A percentile compares a stretch with the other conserved stretches of the same genome.
Conservation (phyloP, 2,113 vertebrate species). For the Scophthalmus maximus region DNA sequence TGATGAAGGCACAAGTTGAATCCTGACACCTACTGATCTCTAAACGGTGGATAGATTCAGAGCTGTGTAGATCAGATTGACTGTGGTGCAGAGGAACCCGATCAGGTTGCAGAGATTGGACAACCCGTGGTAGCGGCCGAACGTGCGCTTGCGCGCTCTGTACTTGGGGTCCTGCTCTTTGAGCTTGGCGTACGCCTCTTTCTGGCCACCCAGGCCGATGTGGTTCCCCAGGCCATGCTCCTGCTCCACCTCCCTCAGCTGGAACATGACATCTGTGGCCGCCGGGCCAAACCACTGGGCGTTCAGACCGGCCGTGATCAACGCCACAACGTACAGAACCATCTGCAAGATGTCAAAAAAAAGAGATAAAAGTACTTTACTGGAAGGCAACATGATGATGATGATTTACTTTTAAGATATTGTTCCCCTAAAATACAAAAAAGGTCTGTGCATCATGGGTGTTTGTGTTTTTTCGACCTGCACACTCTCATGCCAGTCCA, state of each 20-base stretch:
- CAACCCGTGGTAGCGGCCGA: slow-evolving; percentile 86
- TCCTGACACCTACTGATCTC: background rate
- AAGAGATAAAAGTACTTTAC: background rate
- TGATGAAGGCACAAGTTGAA: background rate
- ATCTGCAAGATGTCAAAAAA: slow-evolving; percentile 76
- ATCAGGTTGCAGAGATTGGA: slow-evolving; percentile 87
- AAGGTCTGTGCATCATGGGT: background rate
- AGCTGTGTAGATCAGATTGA: slow-evolving; percentile 84
- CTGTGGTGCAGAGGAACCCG: slow-evolving; percentile 84
- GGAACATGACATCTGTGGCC: slow-evolving; percentile 81
- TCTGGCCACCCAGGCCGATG: slow-evolving; percentile 75
- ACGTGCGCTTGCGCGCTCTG: slow-evolving; percentile 71
- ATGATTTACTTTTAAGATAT: background rate
- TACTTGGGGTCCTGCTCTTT: slow-evolving; percentile 89
- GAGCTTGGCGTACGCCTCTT: slow-evolving; percentile 84
- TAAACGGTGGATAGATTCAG: slow-evolving; percentile 85
- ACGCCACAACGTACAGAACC: slow-evolving; percentile 79
- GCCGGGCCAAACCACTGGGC: slow-evolving; percentile 85
- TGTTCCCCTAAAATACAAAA: background rate
- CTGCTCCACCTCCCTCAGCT: slow-evolving; percentile 85
- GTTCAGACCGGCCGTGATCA: slow-evolving; percentile 80
- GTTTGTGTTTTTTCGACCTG: slow-evolving; percentile 82
- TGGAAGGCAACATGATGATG: background rate
- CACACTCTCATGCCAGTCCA: slow-evolving; percentile 82
- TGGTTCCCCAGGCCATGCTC: slow-evolving; percentile 86